Evolutionary conservation across 2,888 invertebrate genomes (phyloP), one percentile per base, ranked within the genome.

Genomic region (Archips crataeganus): DNA sequence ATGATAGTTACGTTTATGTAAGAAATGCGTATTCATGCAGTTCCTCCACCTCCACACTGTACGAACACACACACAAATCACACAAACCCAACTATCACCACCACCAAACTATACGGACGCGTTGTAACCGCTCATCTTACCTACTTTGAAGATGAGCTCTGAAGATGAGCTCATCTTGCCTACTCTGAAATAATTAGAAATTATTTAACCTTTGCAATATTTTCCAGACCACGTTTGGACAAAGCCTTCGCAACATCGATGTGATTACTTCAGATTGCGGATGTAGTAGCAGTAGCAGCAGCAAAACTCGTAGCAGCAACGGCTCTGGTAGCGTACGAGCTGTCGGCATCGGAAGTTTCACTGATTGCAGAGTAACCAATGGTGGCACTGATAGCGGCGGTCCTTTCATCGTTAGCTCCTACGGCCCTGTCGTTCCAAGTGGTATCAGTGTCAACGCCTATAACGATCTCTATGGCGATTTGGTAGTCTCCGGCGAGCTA

Each of bases 401-500:
- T 1, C 63, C 76, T 23, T 11, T 69, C 13, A 51, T 60, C 9
- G 59, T 70, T 9, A 64, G 47, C 13, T 36, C 57, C 47, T 34
- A 65, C 23, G 75, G 65, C 11, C 67, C 64, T n/a, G 63, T 72
- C 6, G 75, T 74, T 1, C 78, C 77, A 10, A 76, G 76, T 9
- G 79, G 78, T 10, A 66, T 70, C n/a, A 78, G 77, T 8, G 66
- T 77, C 3, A 77, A 76, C 9, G 74, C 78, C 3, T 76, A 78
- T 8, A 51, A 78, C 62, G 70, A 63, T 36, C 77, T 77, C 13
- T 70, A 54, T 5, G 80, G 80, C 64, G 76, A 75, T n/a, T 80
- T 87, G 11, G 77, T 76, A 34, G 77, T 88, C 59, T 79, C 78
- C 15, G 89, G 89, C 34, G 81, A 81, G 62, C 80, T 89, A 59